phyloP scores from a whole-genome alignment of 1,140 invertebrate species.

The Vanessa tameamea region DNA sequence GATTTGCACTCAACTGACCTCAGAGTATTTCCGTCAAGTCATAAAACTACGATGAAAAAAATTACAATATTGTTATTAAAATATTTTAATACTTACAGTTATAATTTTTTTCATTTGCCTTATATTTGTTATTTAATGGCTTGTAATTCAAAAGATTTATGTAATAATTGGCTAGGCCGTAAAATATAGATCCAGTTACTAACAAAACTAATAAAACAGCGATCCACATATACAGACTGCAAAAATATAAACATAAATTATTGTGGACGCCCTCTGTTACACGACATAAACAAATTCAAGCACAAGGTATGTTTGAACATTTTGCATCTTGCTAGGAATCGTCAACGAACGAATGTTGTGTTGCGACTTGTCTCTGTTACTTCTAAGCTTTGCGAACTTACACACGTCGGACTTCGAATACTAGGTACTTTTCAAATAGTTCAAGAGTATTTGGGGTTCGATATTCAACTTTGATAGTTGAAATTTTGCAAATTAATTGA shows the following conservation, averaged over 20 bases:
- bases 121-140: not conserved
- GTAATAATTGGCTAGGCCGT: constrained; percentile 79
- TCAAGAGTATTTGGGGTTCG: too few relatives aligned
- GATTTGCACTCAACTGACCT: constrained; percentile 23
- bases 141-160: constrained; percentile 55
- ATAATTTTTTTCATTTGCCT: not conserved
- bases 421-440: too few relatives aligned
- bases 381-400: too few relatives aligned
- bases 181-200: constrained; percentile 82
- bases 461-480: too few relatives aligned
- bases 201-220: constrained; percentile 82
- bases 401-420: too few relatives aligned
- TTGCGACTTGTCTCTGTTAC: too few relatives aligned
- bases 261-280: not conserved
- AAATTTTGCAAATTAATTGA: too few relatives aligned
- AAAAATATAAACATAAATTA: constrained; percentile 39
- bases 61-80: too few relatives aligned
- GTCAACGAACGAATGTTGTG: too few relatives aligned
- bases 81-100: not conserved
- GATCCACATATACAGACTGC: constrained; percentile 84
- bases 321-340: too few relatives aligned
- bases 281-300: not conserved
- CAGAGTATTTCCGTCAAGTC: not conserved
- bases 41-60: too few relatives aligned
- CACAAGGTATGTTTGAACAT: too few relatives aligned